Conservation (phyloP, 2,113 vertebrate genomes). For the Sylvia atricapilla region DNA sequence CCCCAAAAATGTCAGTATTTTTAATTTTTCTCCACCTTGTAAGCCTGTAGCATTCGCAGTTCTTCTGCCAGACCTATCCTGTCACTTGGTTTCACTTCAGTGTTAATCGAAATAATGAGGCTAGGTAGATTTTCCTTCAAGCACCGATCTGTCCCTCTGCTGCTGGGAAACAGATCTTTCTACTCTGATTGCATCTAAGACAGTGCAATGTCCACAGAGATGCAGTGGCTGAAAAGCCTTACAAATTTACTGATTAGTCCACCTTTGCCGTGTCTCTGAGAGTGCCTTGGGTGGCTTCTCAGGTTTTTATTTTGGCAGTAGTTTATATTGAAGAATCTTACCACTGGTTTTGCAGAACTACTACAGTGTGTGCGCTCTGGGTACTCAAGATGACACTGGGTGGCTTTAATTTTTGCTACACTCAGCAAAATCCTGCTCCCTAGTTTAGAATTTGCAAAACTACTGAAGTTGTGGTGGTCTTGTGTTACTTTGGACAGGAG, state of each 20-base stretch:
- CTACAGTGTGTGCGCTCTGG: background rate
- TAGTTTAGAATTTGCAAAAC: background rate
- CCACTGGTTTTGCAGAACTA: background rate
- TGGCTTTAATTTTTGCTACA: background rate
- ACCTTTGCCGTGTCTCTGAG: background rate
- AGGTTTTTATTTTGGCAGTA: background rate
- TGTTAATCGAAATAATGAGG: background rate
- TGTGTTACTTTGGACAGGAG: background rate
- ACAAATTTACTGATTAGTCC: background rate
- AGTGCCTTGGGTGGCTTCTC: background rate
- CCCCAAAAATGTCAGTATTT: constrained; percentile 81
- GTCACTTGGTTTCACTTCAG: background rate
- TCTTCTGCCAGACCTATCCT: background rate
- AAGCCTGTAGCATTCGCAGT: background rate
- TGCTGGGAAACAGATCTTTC: background rate
- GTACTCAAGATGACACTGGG: background rate
- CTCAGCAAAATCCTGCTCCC: background rate
- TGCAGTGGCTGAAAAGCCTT: background rate
- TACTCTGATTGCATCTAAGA: background rate
- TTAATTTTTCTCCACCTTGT: background rate
- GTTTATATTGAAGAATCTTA: background rate
- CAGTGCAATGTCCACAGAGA: background rate
- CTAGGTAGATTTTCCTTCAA: background rate
- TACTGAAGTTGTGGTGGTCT: background rate
- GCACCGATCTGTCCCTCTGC: background rate